phyloP scores from a whole-genome alignment of 2,113 vertebrate genomes.

The Mus spicilegus region DNA sequence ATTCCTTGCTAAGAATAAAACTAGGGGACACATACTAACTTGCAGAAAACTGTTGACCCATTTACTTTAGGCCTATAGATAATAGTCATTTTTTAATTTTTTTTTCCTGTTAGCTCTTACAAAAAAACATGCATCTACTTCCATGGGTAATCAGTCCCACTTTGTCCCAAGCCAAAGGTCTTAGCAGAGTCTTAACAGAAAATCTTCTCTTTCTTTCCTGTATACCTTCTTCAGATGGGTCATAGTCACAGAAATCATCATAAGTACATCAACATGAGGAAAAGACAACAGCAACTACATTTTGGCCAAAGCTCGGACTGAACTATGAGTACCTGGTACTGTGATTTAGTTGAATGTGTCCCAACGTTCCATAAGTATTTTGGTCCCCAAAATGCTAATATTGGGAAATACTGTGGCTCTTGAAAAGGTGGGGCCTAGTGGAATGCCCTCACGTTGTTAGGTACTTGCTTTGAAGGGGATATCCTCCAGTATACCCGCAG shows the following conservation, averaged over 20 bases:
- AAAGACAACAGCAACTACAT: background rate
- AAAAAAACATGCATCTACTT: background rate
- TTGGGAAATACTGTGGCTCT: background rate
- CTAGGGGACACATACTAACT: background rate
- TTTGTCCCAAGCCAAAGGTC: background rate
- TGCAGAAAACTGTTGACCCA: background rate
- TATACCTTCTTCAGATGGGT: background rate
- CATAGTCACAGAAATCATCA: conserved; percentile 19
- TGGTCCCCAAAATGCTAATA: background rate
- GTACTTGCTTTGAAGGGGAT: background rate
- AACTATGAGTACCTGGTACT: background rate
- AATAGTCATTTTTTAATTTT: conserved; percentile 9
- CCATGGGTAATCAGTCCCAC: background rate
- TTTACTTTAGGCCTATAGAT: conserved; percentile 10
- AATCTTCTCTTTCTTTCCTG: background rate
- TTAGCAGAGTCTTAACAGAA: conserved; percentile 26
- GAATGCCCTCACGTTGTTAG: background rate
- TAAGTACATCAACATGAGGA: background rate
- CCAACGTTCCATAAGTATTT: background rate
- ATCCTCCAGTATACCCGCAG: background rate
- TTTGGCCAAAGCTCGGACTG: background rate
- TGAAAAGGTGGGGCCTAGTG: background rate
- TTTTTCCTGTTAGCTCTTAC: conserved; percentile 6
- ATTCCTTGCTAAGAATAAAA: background rate
- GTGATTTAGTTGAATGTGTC: background rate